A percentile compares a stretch with the other conserved stretches of the same genome.
Evolutionary conservation across 2,113 vertebrate species (phyloP).

Genomic region (Pantherophis guttatus): DNA sequence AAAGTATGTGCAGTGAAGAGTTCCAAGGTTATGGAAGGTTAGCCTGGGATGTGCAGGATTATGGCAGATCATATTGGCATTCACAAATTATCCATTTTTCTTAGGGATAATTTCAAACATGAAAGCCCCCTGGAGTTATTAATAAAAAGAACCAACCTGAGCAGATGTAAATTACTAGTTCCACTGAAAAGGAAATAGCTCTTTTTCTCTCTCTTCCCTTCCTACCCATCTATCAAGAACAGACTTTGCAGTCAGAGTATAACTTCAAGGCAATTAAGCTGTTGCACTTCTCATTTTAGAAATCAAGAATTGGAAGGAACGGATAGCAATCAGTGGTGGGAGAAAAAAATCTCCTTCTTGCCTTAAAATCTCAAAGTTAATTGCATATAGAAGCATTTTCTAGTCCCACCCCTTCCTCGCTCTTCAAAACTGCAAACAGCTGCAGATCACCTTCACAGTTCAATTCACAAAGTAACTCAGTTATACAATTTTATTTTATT

Average conservation of each 20-base stretch:
- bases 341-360: background rate
- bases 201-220: background rate
- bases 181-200: background rate
- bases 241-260: background rate
- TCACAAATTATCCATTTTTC: background rate
- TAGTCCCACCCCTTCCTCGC: background rate
- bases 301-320: constrained; percentile 6
- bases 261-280: constrained; percentile 9
- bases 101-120: background rate
- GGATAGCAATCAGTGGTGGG: background rate
- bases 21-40: background rate
- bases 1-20: background rate
- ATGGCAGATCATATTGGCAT: background rate
- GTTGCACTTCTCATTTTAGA: background rate
- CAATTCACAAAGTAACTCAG: background rate
- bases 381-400: background rate
- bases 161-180: background rate
- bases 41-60: background rate
- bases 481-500: background rate
- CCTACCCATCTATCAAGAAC: background rate
- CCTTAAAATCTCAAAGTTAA: background rate
- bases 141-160: background rate
- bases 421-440: constrained; percentile 1
- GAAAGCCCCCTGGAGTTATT: background rate
- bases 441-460: constrained; percentile 9